Conservation (phyloP, 2,113 vertebrate genomes). For the Apodemus speciosus region DNA sequence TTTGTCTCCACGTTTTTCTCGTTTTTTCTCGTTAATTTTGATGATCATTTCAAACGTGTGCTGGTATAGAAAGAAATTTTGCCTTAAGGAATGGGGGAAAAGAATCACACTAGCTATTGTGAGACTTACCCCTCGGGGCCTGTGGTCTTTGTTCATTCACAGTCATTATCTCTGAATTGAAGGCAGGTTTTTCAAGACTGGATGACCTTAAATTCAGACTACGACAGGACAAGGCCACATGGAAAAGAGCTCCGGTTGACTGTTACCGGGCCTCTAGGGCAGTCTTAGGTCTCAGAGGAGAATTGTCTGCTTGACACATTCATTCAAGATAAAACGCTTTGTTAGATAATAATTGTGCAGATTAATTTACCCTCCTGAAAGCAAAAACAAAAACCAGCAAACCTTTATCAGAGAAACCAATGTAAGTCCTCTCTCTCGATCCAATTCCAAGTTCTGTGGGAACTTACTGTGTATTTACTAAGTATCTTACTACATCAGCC, state of each 20-base stretch:
- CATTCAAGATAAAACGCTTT: background rate
- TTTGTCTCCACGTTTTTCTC: background rate
- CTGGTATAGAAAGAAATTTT: background rate
- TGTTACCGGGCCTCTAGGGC: fast-evolving
- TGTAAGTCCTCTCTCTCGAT: background rate
- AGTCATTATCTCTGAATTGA: background rate
- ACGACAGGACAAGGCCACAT: background rate
- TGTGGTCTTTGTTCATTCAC: background rate
- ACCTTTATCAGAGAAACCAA: background rate
- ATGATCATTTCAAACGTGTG: background rate
- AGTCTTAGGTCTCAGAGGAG: background rate
- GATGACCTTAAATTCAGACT: background rate
- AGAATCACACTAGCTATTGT: background rate
- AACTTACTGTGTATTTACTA: background rate
- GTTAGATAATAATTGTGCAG: background rate
- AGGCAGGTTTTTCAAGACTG: background rate
- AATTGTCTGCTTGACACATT: background rate
- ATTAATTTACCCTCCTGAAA: background rate
- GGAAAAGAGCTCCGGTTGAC: background rate
- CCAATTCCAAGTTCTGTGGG: background rate
- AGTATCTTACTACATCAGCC: too few species aligned
- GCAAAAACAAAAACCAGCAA: background rate
- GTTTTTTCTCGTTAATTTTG: background rate
- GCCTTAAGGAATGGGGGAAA: background rate
- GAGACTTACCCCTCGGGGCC: background rate